Percentiles rank a stretch among this genome's conserved stretches.
Evolutionary conservation across 2,113 vertebrate genomes (phyloP).

Genomic region (Lota lota): DNA sequence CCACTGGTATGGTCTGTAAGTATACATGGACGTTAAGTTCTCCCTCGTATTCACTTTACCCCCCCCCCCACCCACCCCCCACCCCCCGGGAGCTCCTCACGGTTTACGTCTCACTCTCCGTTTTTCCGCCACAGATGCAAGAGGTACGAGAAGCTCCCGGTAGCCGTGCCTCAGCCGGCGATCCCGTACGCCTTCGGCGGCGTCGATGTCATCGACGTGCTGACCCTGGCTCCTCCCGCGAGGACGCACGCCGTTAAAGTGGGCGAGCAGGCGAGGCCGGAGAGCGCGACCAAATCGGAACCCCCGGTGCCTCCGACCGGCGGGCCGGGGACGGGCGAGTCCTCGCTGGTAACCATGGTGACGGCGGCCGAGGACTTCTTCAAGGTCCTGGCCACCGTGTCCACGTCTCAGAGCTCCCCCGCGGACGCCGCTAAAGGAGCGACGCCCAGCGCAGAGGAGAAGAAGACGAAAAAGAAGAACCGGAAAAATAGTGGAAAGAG

Average conservation of each 20-base stretch:
- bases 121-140: conserved; percentile 75
- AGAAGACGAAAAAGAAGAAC: conserved; percentile 63
- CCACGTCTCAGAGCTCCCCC: conserved; percentile 68
- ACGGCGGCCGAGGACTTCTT: conserved; percentile 75
- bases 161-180: conserved; percentile 80
- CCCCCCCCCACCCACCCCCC: not conserved
- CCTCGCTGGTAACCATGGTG: conserved; percentile 56
- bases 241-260: conserved; percentile 9
- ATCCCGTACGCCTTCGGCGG: conserved; percentile 82
- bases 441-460: conserved; percentile 56
- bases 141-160: conserved; percentile 75
- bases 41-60: not conserved
- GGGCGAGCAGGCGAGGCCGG: conserved; percentile 35
- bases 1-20: conserved; percentile 90
- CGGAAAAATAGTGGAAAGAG: conserved; percentile 49
- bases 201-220: conserved; percentile 77
- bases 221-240: conserved; percentile 48
- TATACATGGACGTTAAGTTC: conserved; percentile 26
- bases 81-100: too few species aligned
- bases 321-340: conserved; percentile 53
- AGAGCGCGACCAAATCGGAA: conserved; percentile 43
- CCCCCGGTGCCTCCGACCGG: conserved; percentile 26
- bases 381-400: conserved; percentile 78
- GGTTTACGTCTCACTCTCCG: too few species aligned
- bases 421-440: conserved; percentile 53